Base-by-base conservation (phyloP, 2,888 invertebrate genomes). In the Anagyrus pseudococci region DNA sequence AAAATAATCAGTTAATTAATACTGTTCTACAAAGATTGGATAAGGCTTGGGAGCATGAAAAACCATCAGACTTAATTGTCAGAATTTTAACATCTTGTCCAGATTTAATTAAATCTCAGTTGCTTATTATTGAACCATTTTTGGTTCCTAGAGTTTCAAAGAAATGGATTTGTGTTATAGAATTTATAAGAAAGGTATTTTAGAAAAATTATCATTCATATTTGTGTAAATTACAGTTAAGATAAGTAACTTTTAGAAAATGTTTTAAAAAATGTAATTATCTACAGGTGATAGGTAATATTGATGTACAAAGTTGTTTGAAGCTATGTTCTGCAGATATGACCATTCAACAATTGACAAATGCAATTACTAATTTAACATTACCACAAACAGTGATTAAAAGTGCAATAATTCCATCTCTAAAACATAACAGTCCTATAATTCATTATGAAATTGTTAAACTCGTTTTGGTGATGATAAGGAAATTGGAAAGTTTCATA, bases 11-110 rank as follows among this genome's bases (percentile, higher is more conserved):
- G 65, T 83, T 87, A 60, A 81, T 89, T 56, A 85, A 84, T 69
- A 85, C 87, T 69, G 84, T 91, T 25, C 74, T 92, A 46, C 84
- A 88, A 20, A 85, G 85, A 40, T 77, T 92, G 19, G 87, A 87
- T 68, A 82, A 85, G 29, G 91, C 91, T 0, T 92, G 90, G 90
- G 85, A 87, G 65, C 86, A 89, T 77, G 83, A 85, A 15, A 83
- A 85, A 68, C 89, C 89, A 71, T 81, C 84, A 58, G 85, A 89
- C 58, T 80, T 90, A 17, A 82, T 91, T 6, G 76, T 87, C 2
- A 84, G 87, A 75, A 88, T 90, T 54, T 80, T 91, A 61, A 78
- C 81, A 54, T 86, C 86, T 37, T 91, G 91, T 76, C 92, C 92
- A 0, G 92, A 92, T 76, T 81, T 92, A 54, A 86, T 87, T 17